Evolutionary conservation across 1,140 invertebrate genomes (phyloP), one percentile per base, ranked within the genome.

Genomic region (Conus betulinus): DNA sequence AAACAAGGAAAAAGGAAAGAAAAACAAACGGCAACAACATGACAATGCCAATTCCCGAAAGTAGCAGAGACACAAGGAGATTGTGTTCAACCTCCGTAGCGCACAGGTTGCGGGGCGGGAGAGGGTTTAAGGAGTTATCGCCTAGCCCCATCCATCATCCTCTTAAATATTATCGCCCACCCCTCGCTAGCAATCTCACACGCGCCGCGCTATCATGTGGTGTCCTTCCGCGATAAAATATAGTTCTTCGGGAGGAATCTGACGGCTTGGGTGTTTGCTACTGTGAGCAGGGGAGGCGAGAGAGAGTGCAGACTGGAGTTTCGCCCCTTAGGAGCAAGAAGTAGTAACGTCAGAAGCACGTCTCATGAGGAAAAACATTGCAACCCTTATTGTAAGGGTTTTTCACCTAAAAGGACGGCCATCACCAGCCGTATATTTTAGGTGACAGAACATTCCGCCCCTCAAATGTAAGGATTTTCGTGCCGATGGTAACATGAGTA

Each of bases 211-310:
- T 84, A 84, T 84, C 82, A 39, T 51, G 82, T 39, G n/a, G 82
- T 84, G 82, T 84, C 82, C 82, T 63, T 67, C 53, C 82, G 82
- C 82, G 82, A 84, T 84, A 84, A 84, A 84, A 84, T 84, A 84
- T 84, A 84, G 82, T 84, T 39, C 55, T 55, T 27, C 53, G 23
- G 25, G 8, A 60, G 82, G 82, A 84, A 84, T 84, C 82, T 84
- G 82, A 52, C 78, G 51, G 78, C 78, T 79, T 79, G 78, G 78
- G 78, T 52, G 78, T 52, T n/a, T 76, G 74, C 74, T 52, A 52
- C 78, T 51, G 78, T 52, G 51, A n/a, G 7, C 78, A 39, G 8
- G n/a, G 78, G 27, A 52, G 78, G 78, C 27, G 78, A 52, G 25
- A 5, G 25, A 5, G 25, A n/a, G 78, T 52, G 27, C 67, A 71